These are phyloP conservation scores for Danio albolineatus DNA, from an alignment of 2,797 vertebrate genomes.

Conservation along the genomic window DNA sequence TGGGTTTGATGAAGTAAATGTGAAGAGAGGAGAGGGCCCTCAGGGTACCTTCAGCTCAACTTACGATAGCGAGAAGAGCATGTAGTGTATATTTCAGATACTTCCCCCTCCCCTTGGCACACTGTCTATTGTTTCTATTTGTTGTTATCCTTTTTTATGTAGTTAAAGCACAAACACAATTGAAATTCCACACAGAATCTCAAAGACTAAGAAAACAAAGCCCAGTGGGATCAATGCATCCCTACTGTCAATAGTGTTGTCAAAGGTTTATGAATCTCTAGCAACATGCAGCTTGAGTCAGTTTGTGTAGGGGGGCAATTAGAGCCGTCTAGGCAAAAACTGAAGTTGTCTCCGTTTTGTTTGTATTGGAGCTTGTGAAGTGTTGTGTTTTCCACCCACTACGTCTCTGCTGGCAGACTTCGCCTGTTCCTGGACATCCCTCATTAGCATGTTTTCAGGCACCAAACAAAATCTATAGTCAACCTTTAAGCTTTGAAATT, in stretches of 20 bases:
- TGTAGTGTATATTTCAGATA: slow-evolving; percentile 30
- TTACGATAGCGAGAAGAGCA: slow-evolving; percentile 15
- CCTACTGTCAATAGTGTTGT: slow-evolving; percentile 34
- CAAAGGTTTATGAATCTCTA: slow-evolving; percentile 44
- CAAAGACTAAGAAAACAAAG: slow-evolving; percentile 44
- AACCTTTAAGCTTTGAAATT: slow-evolving; percentile 73
- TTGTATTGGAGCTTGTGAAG: slow-evolving; percentile 50
- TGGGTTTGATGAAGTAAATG: slow-evolving; percentile 38
- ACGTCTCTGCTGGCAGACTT: slow-evolving; percentile 57
- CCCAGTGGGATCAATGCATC: slow-evolving; percentile 31
- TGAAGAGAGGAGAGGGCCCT: not conserved
- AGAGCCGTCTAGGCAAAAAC: slow-evolving; percentile 45
- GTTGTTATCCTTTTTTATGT: slow-evolving; percentile 23
- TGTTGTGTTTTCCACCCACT: slow-evolving; percentile 57
- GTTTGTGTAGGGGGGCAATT: slow-evolving; percentile 57
- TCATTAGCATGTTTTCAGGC: slow-evolving; percentile 70
- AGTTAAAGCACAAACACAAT: slow-evolving; percentile 34
- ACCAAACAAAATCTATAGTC: slow-evolving; percentile 59
- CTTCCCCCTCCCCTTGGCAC: slow-evolving; percentile 10
- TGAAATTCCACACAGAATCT: slow-evolving; percentile 34
- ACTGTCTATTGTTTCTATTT: slow-evolving; percentile 37
- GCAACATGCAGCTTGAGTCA: slow-evolving; percentile 41
- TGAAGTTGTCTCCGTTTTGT: slow-evolving; percentile 50
- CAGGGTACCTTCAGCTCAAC: slow-evolving; percentile 25
- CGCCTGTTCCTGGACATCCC: slow-evolving; percentile 59